These are phyloP conservation scores for Brachypalpus laphriformis DNA, from an alignment of 2,888 invertebrate genomes.

Conservation along the genomic window DNA sequence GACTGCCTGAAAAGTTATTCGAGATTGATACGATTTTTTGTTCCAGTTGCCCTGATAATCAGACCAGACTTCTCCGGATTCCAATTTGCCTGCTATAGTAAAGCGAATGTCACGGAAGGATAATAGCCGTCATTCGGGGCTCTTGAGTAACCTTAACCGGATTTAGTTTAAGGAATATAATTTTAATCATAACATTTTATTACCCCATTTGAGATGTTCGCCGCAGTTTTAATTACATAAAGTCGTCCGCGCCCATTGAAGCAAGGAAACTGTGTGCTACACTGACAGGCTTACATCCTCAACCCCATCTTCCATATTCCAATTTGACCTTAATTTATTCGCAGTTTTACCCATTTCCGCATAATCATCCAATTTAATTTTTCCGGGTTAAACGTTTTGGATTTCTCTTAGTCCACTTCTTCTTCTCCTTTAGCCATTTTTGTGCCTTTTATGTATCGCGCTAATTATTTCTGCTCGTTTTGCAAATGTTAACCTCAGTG, in stretches of 20 bases:
- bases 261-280: neutral
- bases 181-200: conserved; percentile 61
- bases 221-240: conserved; percentile 68
- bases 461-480: conserved; percentile 69
- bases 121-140: neutral
- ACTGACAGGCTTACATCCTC: neutral
- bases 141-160: conserved; percentile 1
- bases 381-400: conserved; percentile 59
- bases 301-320: neutral
- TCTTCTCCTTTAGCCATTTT: neutral
- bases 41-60: too few species aligned
- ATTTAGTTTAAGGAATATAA: conserved; percentile 38
- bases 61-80: too few species aligned
- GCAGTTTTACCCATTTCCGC: conserved; percentile 55
- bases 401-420: conserved; percentile 29
- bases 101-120: neutral
- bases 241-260: conserved; percentile 41
- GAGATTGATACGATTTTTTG: neutral
- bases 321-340: conserved; percentile 64
- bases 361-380: conserved; percentile 73
- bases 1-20: conserved; percentile 1
- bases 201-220: conserved; percentile 57
- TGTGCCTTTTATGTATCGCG: conserved; percentile 45
- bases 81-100: neutral
- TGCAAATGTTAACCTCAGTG: conserved; percentile 64